Base-by-base conservation (phyloP, 2,113 vertebrate genomes). In the Myxocyprinus asiaticus region DNA sequence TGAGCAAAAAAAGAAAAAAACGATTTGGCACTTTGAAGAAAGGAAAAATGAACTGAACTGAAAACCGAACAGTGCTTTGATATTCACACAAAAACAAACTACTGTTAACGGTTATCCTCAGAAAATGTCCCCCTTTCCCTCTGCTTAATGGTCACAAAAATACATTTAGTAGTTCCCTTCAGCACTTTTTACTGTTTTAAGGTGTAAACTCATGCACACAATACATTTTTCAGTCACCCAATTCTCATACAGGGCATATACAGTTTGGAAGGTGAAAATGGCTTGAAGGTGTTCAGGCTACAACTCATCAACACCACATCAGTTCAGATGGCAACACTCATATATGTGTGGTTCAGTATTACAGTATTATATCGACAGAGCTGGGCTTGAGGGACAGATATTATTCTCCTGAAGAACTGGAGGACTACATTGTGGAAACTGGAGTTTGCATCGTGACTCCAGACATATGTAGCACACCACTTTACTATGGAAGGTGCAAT, bases 11-110 rank as follows among this genome's bases (percentile, higher is more conserved):
- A 76, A 86, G 15, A 47, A 77, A 85, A 76, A 85, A 22, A 48
- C 73, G 67, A 84, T 86, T 86, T 85, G 90, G 91, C 90, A 91
- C 91, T 92, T 91, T 92, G 85, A 83, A 58, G 77, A 86, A 47
- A 22, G 0, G 7, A 71, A 76, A 91, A 67, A 87, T 91, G 92
- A 92, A 67, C 64, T 45, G 69, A 66, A 50, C 47, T 81, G 15
- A 65, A 14, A 81, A 50, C n/a, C 58, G 62, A 81, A 77, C 66
- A 73, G 82, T 78, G 82, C 75, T 78, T 79, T 64, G 75, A 84
- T 78, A 84, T 84, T 84, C 79, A 70, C 63, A 59, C 64, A 17
- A 7, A 66, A 43, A 76, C 43, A 2, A 67, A 81, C 79, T 84
- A 71, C 58, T 72, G 9, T 78, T 62, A 62, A 42, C 12, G 6